These are phyloP conservation scores for Noturus placidus DNA, from an alignment of 2,113 vertebrate genomes.

Conservation along the genomic window DNA sequence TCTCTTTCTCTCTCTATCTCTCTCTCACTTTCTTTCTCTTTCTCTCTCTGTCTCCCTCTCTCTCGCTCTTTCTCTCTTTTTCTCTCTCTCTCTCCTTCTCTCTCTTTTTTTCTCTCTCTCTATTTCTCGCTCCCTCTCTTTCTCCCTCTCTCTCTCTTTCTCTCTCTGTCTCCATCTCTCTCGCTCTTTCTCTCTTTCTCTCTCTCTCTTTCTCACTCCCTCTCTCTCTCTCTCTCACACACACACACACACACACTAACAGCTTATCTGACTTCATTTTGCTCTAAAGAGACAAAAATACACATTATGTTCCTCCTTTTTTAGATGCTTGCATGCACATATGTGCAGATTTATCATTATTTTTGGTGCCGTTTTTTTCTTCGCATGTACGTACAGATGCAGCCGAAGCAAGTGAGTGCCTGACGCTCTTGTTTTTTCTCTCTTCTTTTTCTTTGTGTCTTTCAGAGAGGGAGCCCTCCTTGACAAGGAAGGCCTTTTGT, in stretches of 20 bases:
- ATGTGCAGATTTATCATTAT: not conserved
- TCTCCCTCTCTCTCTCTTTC: no score
- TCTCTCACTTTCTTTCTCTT: no score
- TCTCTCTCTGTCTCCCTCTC: no score
- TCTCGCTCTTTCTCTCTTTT: no score
- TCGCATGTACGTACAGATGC: constrained; percentile 63
- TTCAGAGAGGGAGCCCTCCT: constrained; percentile 76
- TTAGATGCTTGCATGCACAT: constrained; percentile 37
- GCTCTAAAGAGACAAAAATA: constrained; percentile 57
- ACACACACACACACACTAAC: not conserved
- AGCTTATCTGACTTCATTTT: constrained; percentile 52
- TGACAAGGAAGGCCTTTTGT: constrained; percentile 77
- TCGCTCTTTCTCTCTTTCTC: no score
- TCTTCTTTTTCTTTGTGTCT: constrained; percentile 73
- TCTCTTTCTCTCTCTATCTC: no score
- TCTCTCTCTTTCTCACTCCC: no score
- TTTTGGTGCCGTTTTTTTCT: constrained; percentile 44
- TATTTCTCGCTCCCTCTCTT: no score
- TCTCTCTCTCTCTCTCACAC: not conserved
- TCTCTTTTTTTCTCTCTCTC: no score
- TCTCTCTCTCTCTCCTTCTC: no score
- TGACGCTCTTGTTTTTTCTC: constrained; percentile 72
- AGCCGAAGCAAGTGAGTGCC: constrained; percentile 56
- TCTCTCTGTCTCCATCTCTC: no score
- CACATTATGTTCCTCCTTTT: constrained; percentile 28